phyloP scores from a whole-genome alignment of 1,140 invertebrate species.

The Dinoponera quadriceps region DNA sequence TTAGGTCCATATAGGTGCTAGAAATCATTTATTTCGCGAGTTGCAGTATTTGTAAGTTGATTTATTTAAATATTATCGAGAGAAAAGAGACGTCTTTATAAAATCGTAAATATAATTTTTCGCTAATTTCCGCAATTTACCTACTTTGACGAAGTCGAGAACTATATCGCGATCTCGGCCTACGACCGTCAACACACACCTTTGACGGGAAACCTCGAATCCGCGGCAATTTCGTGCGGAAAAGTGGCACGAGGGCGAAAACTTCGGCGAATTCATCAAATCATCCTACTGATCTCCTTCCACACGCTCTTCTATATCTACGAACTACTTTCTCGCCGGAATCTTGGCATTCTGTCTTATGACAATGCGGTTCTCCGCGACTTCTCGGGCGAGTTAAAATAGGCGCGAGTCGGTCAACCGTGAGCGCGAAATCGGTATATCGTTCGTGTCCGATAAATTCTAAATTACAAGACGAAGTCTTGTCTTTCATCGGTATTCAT shows the following conservation, averaged over 20 bases:
- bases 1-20: background rate
- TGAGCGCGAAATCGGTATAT: background rate
- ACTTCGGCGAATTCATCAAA: constrained; percentile 29
- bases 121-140: constrained; percentile 30
- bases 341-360: background rate
- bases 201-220: constrained; percentile 19
- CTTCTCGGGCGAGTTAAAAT: background rate
- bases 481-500: background rate
- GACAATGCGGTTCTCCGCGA: constrained; percentile 19
- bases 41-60: background rate
- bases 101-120: background rate
- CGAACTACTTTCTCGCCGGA: constrained; percentile 22
- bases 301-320: background rate
- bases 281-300: constrained; percentile 45
- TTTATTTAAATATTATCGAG: background rate
- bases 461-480: background rate
- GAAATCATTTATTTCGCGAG: background rate
- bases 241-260: constrained; percentile 7
- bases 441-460: background rate
- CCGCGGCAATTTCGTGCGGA: background rate
- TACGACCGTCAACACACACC: background rate
- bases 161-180: background rate
- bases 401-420: background rate
- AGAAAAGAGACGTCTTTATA: background rate
- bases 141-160: background rate